Percentiles rank a stretch among this genome's conserved stretches.
Evolutionary conservation across 2,797 vertebrate genomes (phyloP).

Genomic region (Hyperoplus immaculatus): DNA sequence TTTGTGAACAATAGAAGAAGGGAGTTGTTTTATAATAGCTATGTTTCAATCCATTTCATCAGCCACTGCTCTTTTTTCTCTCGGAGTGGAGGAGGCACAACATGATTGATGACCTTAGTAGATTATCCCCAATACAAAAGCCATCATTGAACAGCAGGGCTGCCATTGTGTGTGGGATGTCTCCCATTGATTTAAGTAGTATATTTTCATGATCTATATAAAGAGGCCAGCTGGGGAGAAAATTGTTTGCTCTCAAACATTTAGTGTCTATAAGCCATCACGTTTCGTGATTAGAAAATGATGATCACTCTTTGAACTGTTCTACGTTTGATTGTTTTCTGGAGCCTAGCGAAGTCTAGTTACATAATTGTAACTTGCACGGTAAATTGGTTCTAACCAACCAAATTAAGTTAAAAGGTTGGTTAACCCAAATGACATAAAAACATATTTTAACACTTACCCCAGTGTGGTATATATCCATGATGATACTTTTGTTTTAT

Average conservation of each 20-base stretch:
- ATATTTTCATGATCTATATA: constrained; percentile 87
- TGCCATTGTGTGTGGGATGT: constrained; percentile 82
- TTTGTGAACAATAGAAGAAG: constrained; percentile 30
- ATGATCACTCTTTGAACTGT: constrained; percentile 68
- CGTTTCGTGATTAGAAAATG: constrained; percentile 75
- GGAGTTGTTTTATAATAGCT: constrained; percentile 46
- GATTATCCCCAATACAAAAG: constrained; percentile 84
- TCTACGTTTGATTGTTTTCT: constrained; percentile 40
- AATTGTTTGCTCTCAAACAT: constrained; percentile 82
- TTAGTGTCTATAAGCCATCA: constrained; percentile 79
- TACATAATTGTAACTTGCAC: constrained; percentile 41
- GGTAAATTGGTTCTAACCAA: constrained; percentile 37
- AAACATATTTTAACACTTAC: constrained; percentile 7
- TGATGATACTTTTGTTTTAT: not conserved
- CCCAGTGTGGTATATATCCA: not conserved
- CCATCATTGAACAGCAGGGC: constrained; percentile 85
- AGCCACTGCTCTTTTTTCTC: constrained; percentile 31
- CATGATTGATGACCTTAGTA: constrained; percentile 85
- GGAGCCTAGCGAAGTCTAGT: constrained; percentile 39
- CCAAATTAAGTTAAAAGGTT: constrained; percentile 43
- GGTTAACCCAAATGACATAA: constrained; percentile 35
- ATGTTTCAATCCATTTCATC: constrained; percentile 63
- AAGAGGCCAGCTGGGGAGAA: constrained; percentile 84
- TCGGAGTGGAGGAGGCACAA: constrained; percentile 66
- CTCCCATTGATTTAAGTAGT: constrained; percentile 86